These are phyloP conservation scores for Distichodus sexfasciatus DNA, from an alignment of 2,797 vertebrate species.

Conservation along the genomic window DNA sequence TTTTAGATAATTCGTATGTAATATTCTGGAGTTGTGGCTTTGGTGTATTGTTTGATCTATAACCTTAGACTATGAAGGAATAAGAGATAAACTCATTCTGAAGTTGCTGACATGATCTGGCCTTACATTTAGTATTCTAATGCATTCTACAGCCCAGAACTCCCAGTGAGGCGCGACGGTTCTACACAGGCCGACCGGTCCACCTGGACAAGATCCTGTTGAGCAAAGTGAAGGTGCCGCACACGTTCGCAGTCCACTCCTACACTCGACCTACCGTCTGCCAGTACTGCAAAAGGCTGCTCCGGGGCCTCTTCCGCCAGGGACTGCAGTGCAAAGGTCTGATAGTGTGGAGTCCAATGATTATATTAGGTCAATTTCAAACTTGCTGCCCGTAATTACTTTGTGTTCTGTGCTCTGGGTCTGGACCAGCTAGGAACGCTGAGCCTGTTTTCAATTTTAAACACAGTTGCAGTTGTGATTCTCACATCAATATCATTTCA, in stretches of 20 bases:
- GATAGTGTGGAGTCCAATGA: not conserved
- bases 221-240: conserved; percentile 90
- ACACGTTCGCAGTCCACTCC: conserved; percentile 90
- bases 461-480: no score
- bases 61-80: no score
- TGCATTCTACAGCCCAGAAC: conserved; percentile 66
- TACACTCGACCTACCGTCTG: conserved; percentile 91
- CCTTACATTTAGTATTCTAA: not conserved
- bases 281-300: conserved; percentile 90
- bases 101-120: no score
- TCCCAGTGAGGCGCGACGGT: conserved; percentile 74
- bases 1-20: no score
- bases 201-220: conserved; percentile 89
- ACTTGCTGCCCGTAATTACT: not conserved
- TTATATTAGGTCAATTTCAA: not conserved
- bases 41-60: no score
- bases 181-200: conserved; percentile 86
- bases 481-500: no score
- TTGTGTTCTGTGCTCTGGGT: not conserved
- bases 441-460: no score
- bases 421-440: no score
- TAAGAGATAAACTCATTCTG: no score
- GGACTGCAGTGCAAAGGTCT: conserved; percentile 93
- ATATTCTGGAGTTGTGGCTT: no score
- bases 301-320: conserved; percentile 88